Conservation (phyloP, 2,888 invertebrate genomes). For the Tanytarsus gracilentus region DNA sequence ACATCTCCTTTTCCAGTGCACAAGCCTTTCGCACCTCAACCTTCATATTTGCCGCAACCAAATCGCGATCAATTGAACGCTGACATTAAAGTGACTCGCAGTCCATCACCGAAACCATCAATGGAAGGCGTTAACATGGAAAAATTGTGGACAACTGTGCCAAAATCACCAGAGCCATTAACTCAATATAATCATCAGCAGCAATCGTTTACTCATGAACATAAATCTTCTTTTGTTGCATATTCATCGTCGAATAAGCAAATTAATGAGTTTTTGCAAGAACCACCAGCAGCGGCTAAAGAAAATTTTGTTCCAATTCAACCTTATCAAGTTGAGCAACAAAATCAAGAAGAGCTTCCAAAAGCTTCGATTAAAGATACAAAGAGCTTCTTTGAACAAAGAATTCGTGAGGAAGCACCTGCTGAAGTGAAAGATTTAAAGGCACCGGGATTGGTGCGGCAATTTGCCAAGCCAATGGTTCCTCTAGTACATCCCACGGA, state of each 20-base stretch:
- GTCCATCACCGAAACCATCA: constrained; percentile 50
- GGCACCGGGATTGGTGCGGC: constrained; percentile 46
- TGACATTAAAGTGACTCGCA: constrained; percentile 35
- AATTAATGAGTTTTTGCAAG: constrained; percentile 17
- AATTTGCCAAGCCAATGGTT: constrained; percentile 43
- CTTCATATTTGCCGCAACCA: constrained; percentile 15
- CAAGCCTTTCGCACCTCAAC: constrained; percentile 34
- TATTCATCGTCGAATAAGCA: constrained; percentile 31
- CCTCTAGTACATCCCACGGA: constrained; percentile 42
- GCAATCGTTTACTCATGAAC: constrained; percentile 21
- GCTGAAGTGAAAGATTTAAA: constrained; percentile 41
- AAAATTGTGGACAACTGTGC: constrained; percentile 59
- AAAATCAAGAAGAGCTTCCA: constrained; percentile 35
- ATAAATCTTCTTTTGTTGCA: constrained; percentile 26
- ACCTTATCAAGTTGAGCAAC: constrained; percentile 39
- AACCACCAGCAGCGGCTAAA: constrained; percentile 25
- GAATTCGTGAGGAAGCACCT: constrained; percentile 33
- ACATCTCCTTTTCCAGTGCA: constrained; percentile 32
- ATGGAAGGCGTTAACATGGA: constrained; percentile 58
- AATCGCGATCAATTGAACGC: constrained; percentile 31
- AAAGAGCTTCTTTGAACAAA: constrained; percentile 36
- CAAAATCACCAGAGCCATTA: constrained; percentile 37
- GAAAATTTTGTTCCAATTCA: constrained; percentile 25
- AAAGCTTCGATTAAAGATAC: constrained; percentile 35
- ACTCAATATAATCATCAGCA: neutral